Evolutionary conservation across 2,888 invertebrate species (phyloP).

Genomic region (Zaprionus bogoriensis): DNA sequence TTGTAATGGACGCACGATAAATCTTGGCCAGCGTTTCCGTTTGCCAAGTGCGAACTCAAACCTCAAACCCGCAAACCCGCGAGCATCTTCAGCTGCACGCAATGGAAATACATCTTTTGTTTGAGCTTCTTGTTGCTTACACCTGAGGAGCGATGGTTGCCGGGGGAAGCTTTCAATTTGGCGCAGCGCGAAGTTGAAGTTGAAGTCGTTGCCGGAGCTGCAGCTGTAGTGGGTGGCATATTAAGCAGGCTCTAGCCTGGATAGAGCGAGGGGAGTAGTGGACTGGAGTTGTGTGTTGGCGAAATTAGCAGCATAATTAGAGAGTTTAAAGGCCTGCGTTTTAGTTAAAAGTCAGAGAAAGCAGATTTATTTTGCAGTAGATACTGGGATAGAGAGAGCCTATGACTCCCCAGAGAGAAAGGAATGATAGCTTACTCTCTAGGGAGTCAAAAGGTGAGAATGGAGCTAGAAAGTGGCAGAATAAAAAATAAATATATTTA

Average conservation of each 20-base stretch:
- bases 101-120: constrained; percentile 58
- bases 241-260: neutral
- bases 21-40: constrained; percentile 76
- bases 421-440: no score
- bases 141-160: constrained; percentile 26
- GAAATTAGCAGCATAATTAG: constrained; percentile 51
- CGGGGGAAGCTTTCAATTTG: constrained; percentile 42
- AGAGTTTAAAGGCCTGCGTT: constrained; percentile 11
- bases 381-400: no score
- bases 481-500: no score
- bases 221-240: constrained; percentile 17
- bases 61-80: constrained; percentile 19
- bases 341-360: neutral
- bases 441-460: no score
- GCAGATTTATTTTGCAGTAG: neutral
- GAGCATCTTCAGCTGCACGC: constrained; percentile 49
- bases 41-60: no score
- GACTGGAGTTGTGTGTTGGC: neutral
- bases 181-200: constrained; percentile 15
- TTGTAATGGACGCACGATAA: constrained; percentile 78
- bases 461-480: no score
- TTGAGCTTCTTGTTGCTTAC: constrained; percentile 36
- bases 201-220: neutral
- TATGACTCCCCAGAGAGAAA: no score
- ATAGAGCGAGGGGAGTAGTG: neutral